Percentiles rank a stretch among this genome's conserved stretches.
Evolutionary conservation across 1,140 invertebrate species (phyloP).

Genomic region (Eciton burchellii): DNA sequence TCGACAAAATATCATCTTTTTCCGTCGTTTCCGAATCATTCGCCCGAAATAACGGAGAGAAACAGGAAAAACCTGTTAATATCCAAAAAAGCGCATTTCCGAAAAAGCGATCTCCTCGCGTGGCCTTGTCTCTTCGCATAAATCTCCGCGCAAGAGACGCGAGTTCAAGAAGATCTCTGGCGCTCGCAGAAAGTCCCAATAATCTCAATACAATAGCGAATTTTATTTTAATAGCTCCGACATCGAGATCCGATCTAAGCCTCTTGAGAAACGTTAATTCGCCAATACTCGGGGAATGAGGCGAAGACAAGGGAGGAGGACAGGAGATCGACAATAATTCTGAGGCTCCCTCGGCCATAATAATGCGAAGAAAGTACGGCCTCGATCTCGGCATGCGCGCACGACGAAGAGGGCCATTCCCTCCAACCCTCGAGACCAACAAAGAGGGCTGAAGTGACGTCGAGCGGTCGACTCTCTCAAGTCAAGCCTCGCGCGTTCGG

Average conservation of each 20-base stretch:
- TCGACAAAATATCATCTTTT: no score
- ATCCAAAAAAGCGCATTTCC: no score
- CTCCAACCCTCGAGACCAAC: neutral
- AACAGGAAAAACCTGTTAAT: no score
- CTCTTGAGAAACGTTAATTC: slow-evolving; percentile 10
- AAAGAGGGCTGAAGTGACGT: slow-evolving; percentile 20
- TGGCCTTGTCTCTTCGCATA: no score
- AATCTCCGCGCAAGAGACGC: no score
- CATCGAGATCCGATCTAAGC: neutral
- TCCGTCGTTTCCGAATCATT: no score
- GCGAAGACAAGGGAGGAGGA: neutral
- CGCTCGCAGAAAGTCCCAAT: neutral
- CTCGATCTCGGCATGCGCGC: neutral
- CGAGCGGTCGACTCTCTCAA: slow-evolving; percentile 9
- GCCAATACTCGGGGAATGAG: neutral
- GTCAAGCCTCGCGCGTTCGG: neutral
- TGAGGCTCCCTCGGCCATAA: neutral
- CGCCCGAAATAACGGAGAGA: no score
- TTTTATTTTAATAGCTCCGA: neutral
- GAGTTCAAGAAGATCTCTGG: no score
- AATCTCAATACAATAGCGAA: no score
- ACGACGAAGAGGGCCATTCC: slow-evolving; percentile 22
- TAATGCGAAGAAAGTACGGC: slow-evolving; percentile 9
- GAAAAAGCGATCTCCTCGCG: no score
- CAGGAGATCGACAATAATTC: slow-evolving; percentile 25